Conservation (phyloP, 2,888 invertebrate genomes). For the Euzophera pinguis region DNA sequence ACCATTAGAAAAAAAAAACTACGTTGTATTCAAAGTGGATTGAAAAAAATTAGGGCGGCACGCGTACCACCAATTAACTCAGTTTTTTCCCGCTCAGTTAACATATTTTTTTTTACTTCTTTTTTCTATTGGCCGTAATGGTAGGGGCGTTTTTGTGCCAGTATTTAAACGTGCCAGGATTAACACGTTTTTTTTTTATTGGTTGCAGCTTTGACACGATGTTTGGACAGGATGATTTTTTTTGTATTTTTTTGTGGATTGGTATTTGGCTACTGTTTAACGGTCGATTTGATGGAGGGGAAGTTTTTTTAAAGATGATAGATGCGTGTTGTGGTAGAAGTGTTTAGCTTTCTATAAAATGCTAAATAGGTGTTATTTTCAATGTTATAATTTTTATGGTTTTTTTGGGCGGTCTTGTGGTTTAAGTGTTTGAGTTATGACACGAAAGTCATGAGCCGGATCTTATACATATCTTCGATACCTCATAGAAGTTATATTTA, state of each 20-base stretch:
- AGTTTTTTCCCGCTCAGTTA: constrained; percentile 55
- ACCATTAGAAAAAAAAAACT: constrained; percentile 38
- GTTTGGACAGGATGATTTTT: constrained; percentile 49
- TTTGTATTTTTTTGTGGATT: constrained; percentile 38
- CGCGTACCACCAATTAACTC: constrained; percentile 68
- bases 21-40: constrained; percentile 3
- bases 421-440: too few species aligned
- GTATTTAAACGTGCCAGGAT: constrained; percentile 53
- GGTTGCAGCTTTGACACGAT: constrained; percentile 58
- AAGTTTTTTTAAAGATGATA: constrained; percentile 33
- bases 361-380: too few species aligned
- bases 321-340: constrained; percentile 3
- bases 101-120: constrained; percentile 43
- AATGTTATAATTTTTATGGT: too few species aligned
- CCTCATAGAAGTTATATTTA: too few species aligned
- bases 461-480: too few species aligned
- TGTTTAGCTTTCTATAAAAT: constrained; percentile 16
- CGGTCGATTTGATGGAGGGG: constrained; percentile 48
- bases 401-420: too few species aligned
- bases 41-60: constrained; percentile 59
- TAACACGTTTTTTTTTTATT: constrained; percentile 52
- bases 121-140: constrained; percentile 65
- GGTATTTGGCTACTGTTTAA: constrained; percentile 62
- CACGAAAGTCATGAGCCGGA: too few species aligned
- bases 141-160: constrained; percentile 61